phyloP scores from a whole-genome alignment of 1,140 invertebrate species.

The Temnothorax longispinosus region DNA sequence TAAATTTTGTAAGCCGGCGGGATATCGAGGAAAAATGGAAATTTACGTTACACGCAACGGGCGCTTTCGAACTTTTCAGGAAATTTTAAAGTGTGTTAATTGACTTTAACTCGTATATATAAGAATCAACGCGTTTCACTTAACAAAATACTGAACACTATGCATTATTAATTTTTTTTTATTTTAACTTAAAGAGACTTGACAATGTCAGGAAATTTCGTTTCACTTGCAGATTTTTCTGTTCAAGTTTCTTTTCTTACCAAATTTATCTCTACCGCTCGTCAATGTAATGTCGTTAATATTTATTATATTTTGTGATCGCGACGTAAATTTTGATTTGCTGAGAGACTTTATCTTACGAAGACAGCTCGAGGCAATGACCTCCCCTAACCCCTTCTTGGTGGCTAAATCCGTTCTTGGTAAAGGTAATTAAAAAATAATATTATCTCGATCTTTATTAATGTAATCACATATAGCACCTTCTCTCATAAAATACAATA shows the following conservation, averaged over 20 bases:
- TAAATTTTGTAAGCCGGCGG: conserved; percentile 38
- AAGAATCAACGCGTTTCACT: neutral
- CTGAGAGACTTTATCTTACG: neutral
- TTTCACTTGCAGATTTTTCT: neutral
- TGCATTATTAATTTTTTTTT: neutral
- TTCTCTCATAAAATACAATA: neutral
- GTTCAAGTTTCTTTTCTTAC: too few relatives aligned
- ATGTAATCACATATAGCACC: neutral
- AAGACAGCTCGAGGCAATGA: conserved; percentile 11
- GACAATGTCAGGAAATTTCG: neutral
- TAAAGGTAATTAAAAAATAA: conserved; percentile 31
- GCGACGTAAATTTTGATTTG: neutral
- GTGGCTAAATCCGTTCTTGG: neutral
- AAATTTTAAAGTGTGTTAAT: neutral
- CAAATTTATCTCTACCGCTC: neutral
- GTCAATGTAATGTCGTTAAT: neutral
- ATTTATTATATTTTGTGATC: neutral
- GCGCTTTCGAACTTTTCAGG: neutral
- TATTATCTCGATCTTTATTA: conserved; percentile 45
- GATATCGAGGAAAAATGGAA: conserved; percentile 20
- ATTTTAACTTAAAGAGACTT: neutral
- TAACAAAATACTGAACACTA: neutral
- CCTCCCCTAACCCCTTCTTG: neutral
- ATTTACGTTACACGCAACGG: neutral
- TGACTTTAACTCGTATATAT: neutral